Evolutionary conservation across 1,140 invertebrate species (phyloP).

Genomic region (Drosophila repleta): DNA sequence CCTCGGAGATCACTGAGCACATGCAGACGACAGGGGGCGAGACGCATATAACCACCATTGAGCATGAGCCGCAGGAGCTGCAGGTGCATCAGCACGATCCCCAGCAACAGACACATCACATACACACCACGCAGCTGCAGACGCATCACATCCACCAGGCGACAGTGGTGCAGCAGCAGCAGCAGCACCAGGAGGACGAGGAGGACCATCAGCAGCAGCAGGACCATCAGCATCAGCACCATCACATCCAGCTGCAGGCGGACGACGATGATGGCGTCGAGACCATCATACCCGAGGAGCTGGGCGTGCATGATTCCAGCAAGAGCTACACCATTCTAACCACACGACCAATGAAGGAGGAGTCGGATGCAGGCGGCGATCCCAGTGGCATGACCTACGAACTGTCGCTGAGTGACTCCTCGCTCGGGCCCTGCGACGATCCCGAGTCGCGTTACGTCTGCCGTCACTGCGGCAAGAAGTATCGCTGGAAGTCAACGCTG

Average conservation of each 20-base stretch:
- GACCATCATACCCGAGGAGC: slow-evolving; percentile 70
- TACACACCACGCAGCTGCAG: slow-evolving; percentile 63
- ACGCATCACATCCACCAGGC: slow-evolving; percentile 67
- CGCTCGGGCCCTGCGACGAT: slow-evolving; percentile 84
- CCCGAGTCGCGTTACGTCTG: slow-evolving; percentile 89
- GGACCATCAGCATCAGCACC: slow-evolving; percentile 58
- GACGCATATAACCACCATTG: slow-evolving; percentile 74
- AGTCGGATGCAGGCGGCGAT: slow-evolving; percentile 63
- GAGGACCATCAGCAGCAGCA: slow-evolving; percentile 57
- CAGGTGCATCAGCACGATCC: slow-evolving; percentile 68
- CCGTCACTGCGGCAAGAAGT: slow-evolving; percentile 91
- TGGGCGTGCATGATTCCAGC: slow-evolving; percentile 72
- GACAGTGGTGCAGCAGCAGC: slow-evolving; percentile 58
- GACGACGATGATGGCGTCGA: slow-evolving; percentile 76
- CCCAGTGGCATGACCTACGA: slow-evolving; percentile 80
- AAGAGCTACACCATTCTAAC: slow-evolving; percentile 83
- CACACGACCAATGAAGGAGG: slow-evolving; percentile 77
- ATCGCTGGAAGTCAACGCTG: slow-evolving; percentile 92
- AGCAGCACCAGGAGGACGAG: slow-evolving; percentile 31
- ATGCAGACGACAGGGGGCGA: slow-evolving; percentile 66
- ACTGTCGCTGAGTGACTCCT: slow-evolving; percentile 81
- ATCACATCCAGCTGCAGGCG: slow-evolving; percentile 66
- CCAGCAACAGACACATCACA: slow-evolving; percentile 65
- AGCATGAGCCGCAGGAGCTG: slow-evolving; percentile 70
- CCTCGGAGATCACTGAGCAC: slow-evolving; percentile 80